Evolutionary conservation across 2,113 vertebrate species (phyloP).

Genomic region (Lamprotornis superbus): DNA sequence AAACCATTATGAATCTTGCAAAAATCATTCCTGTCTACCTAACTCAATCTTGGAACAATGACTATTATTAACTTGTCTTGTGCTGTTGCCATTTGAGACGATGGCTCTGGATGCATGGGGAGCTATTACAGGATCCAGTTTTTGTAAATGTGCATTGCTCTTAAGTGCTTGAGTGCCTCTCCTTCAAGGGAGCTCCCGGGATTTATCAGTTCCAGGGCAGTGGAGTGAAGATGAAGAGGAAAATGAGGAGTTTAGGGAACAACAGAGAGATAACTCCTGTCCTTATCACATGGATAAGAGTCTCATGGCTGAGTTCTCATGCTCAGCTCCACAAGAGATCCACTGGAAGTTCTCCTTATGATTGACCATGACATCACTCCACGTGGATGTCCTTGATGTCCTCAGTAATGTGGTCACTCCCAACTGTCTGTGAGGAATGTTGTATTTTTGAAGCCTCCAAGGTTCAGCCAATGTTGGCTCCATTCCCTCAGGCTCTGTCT

Average conservation of each 20-base stretch:
- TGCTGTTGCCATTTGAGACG: conserved; percentile 37
- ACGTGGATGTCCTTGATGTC: background rate
- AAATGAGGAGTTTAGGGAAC: background rate
- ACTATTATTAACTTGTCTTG: conserved; percentile 33
- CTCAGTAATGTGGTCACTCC: background rate
- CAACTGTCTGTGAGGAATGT: background rate
- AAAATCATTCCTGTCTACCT: conserved; percentile 33
- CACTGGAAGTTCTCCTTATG: background rate
- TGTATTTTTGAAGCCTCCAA: background rate
- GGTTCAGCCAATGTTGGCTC: background rate
- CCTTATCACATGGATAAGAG: background rate
- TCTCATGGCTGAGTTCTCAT: background rate
- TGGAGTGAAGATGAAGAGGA: background rate
- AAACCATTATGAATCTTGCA: conserved; percentile 28
- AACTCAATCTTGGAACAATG: conserved; percentile 51
- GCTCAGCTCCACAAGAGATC: background rate
- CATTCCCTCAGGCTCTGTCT: background rate
- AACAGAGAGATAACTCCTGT: background rate
- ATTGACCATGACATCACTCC: accelerated
- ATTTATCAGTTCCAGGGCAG: background rate
- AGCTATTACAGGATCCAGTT: conserved; percentile 12
- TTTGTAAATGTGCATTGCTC: background rate
- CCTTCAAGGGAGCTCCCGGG: background rate
- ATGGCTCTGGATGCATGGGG: background rate
- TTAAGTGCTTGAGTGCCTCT: background rate